Base-by-base conservation (phyloP, 2,113 vertebrate genomes). In the Gadus macrocephalus region DNA sequence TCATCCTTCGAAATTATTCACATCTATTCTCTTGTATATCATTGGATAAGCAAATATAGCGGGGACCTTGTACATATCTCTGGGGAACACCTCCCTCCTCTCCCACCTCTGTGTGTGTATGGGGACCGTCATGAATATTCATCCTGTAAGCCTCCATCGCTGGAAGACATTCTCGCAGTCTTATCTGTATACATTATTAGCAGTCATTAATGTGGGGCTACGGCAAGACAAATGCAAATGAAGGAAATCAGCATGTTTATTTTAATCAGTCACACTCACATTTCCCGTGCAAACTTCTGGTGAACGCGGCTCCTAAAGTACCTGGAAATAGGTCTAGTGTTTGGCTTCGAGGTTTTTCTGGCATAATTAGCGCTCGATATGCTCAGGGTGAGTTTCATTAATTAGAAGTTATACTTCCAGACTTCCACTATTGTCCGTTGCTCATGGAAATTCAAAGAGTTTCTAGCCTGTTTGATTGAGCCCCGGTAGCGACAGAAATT, bases 181-280 rank as follows among this genome's bases (percentile, higher is more conserved):
- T 66, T 72, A 68, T 75, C 72, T 42, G 65, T 68, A 38, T 67
- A 76, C 49, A 76, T 70, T 60, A 76, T 70, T 60, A 70, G n/a
- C 82, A 72, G 75, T 81, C 80, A 82, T 86, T 85, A 86, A 88
- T 66, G 72, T 71, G 74, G 72, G 86, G 81, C 81, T 77, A 55
- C 22, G 31, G 69, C 69, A 53, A 70, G 28, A 64, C 55, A 15
- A 76, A 67, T 67, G 60, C 66, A 70, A 67, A 76, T 72, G 15
- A 38, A 15, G 42, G 19, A 72, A 67, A 69, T 74, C 65, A 70
- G 64, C 69, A 55, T 56, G 59, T 71, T 66, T 62, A 67, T 68
- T 53, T 63, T 16, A 25, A 22, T 56, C 62, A 59, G 69, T 49
- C 64, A 22, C 63, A 59, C 64, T 53, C 63, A 19, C 31, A 53